A percentile compares a stretch with the other conserved stretches of the same genome.
These are phyloP conservation scores for Artibeus lituratus DNA, from an alignment of 2,797 vertebrate genomes.

Conservation along the genomic window DNA sequence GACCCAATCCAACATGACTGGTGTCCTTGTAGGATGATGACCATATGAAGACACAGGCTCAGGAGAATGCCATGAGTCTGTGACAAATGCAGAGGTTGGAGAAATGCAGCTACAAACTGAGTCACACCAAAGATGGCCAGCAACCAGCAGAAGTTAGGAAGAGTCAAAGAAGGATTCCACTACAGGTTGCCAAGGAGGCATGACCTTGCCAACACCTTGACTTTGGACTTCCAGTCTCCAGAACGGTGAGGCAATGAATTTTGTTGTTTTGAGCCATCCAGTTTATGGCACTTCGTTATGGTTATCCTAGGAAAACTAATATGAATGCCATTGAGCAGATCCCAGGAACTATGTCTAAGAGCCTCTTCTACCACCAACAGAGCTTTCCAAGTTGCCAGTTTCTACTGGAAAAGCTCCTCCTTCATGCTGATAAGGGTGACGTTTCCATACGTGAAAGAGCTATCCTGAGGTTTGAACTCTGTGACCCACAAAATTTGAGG, in stretches of 20 bases:
- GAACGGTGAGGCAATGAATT: neutral
- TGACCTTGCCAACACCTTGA: neutral
- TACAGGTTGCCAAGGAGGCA: neutral
- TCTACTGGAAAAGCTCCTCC: neutral
- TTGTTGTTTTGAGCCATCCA: neutral
- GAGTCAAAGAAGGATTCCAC: neutral
- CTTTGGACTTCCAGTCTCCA: neutral
- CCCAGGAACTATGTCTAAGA: neutral
- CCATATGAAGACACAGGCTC: neutral
- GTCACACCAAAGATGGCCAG: neutral
- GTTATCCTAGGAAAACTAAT: neutral
- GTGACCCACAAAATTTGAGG: neutral
- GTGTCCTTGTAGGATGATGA: neutral
- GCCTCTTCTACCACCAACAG: neutral
- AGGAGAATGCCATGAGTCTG: neutral
- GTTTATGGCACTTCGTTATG: neutral
- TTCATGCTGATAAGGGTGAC: neutral
- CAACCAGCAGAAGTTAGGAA: neutral
- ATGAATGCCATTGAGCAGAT: neutral
- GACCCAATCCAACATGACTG: neutral
- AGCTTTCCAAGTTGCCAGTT: neutral
- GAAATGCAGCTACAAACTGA: neutral
- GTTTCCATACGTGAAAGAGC: neutral
- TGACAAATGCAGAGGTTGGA: neutral
- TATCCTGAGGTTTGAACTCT: neutral